A percentile compares a stretch with the other conserved stretches of the same genome.
Evolutionary conservation across 1,140 invertebrate genomes (phyloP).

Genomic region (Drosophila cardini): DNA sequence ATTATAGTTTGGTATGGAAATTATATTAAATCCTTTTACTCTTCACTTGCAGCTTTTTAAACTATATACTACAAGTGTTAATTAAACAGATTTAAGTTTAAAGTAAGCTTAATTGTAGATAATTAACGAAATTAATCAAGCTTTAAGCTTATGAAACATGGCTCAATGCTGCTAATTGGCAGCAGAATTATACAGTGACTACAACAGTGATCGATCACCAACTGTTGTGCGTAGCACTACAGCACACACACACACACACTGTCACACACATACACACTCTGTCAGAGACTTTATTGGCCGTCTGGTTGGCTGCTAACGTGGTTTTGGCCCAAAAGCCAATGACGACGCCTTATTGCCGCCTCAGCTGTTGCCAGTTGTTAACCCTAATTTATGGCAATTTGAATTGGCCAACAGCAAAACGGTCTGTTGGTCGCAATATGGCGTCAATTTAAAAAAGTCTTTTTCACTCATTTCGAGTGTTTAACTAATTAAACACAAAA

Average conservation of each 20-base stretch:
- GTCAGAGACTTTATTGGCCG: background rate
- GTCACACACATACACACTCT: slow-evolving; percentile 14
- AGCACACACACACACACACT: slow-evolving; percentile 17
- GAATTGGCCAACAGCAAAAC: slow-evolving; percentile 55
- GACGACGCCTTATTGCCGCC: background rate
- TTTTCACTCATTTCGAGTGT: slow-evolving; percentile 7
- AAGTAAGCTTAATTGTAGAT: background rate
- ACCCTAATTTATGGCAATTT: slow-evolving; percentile 78
- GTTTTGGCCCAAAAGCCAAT: background rate
- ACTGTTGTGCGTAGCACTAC: background rate
- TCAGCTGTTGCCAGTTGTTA: slow-evolving; percentile 60
- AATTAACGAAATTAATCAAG: slow-evolving; percentile 9
- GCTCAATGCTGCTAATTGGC: slow-evolving; percentile 8
- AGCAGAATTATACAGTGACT: background rate
- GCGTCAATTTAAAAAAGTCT: slow-evolving; percentile 17
- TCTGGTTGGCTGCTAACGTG: slow-evolving; percentile 3
- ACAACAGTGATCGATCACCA: slow-evolving; percentile 22
- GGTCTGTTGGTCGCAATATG: slow-evolving; percentile 26
- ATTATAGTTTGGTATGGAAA: too few species aligned
- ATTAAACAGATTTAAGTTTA: background rate
- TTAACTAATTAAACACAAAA: slow-evolving; percentile 19
- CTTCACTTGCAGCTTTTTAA: too few species aligned
- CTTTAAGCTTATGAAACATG: slow-evolving; percentile 1
- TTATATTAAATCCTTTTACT: too few species aligned
- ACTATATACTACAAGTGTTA: slow-evolving; percentile 9